Conservation (phyloP, 2,113 vertebrate species). For the Catharus fuscescens region DNA sequence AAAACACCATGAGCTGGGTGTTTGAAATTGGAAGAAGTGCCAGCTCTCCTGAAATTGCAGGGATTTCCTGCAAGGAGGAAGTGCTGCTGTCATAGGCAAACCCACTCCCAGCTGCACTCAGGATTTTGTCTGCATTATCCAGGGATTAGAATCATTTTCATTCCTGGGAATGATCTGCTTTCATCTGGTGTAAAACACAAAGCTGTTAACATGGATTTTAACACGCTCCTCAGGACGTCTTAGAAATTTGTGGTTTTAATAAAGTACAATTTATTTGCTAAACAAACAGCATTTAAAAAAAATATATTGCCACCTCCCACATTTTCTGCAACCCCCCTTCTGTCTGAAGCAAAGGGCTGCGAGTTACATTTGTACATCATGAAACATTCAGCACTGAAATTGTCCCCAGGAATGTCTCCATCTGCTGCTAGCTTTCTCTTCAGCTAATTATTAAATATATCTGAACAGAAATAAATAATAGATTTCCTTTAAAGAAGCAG, state of each 20-base stretch:
- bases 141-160: neutral
- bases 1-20: accelerated
- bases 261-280: conserved; percentile 33
- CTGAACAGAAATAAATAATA: conserved; percentile 51
- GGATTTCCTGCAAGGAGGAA: neutral
- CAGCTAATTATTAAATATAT: conserved; percentile 56
- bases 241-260: neutral
- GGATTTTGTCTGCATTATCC: neutral
- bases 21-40: neutral
- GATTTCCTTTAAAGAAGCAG: conserved; percentile 6
- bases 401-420: conserved; percentile 49
- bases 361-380: conserved; percentile 5
- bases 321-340: neutral
- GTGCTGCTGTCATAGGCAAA: neutral
- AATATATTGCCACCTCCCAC: neutral
- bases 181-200: neutral
- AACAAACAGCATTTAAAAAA: neutral
- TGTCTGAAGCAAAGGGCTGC: neutral
- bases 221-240: neutral
- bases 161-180: neutral
- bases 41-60: neutral
- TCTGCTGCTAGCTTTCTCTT: conserved; percentile 57
- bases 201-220: neutral
- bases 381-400: conserved; percentile 45
- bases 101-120: neutral